A percentile compares a stretch with the other conserved stretches of the same genome.
Evolutionary conservation across 2,888 invertebrate genomes (phyloP).

Genomic region (Rhagonycha fulva): DNA sequence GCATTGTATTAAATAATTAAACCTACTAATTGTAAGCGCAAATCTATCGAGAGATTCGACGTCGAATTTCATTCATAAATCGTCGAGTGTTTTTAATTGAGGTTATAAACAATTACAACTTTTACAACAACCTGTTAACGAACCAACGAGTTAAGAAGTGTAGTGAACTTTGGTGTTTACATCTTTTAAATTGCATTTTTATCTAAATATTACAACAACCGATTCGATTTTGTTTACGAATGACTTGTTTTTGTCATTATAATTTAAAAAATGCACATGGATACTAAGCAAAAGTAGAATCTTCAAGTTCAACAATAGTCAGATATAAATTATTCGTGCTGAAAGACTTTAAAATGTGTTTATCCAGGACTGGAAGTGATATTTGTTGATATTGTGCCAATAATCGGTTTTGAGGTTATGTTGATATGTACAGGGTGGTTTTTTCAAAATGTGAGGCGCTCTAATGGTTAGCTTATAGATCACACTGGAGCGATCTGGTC

Average conservation of each 20-base stretch:
- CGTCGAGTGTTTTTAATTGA: slow-evolving; percentile 9
- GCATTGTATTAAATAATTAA: slow-evolving; percentile 20
- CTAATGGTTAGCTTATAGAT: slow-evolving; percentile 43
- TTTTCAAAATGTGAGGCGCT: slow-evolving; percentile 39
- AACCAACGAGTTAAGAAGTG: slow-evolving; percentile 43
- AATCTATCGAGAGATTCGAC: slow-evolving; percentile 1
- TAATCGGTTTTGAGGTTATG: slow-evolving; percentile 27
- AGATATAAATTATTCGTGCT: not conserved
- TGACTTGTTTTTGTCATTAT: not conserved
- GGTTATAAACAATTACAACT: slow-evolving; percentile 26
- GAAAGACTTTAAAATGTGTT: not conserved
- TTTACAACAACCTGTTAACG: slow-evolving; percentile 47
- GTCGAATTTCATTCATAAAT: slow-evolving; percentile 23
- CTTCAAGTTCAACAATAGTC: not conserved
- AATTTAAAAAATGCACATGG: slow-evolving; percentile 48
- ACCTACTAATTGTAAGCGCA: slow-evolving; percentile 16
- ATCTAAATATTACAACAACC: not conserved
- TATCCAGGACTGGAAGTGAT: not conserved
- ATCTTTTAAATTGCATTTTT: slow-evolving; percentile 18
- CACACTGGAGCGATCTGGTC: slow-evolving; percentile 57
- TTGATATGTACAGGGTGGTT: slow-evolving; percentile 34
- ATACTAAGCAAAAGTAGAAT: slow-evolving; percentile 40
- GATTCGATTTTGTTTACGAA: not conserved
- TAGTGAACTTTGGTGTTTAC: slow-evolving; percentile 50
- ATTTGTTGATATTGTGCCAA: not conserved